Evolutionary conservation across 2,797 vertebrate genomes (phyloP).

Genomic region (Limnodromus scolopaceus): DNA sequence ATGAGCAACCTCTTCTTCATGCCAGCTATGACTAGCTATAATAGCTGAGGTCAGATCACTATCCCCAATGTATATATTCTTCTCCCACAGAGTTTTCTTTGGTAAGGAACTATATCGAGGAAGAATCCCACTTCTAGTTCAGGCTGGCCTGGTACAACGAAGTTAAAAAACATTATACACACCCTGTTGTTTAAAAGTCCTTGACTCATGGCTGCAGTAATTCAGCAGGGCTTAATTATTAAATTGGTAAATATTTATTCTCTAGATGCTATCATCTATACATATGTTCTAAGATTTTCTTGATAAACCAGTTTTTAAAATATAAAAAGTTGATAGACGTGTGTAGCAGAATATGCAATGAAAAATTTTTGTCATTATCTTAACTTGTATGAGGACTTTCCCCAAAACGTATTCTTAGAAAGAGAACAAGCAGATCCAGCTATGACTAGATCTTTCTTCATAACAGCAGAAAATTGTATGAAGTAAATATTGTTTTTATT

Average conservation of each 20-base stretch:
- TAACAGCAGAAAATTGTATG: conserved; percentile 43
- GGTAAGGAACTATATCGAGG: not conserved
- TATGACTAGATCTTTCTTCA: conserved; percentile 35
- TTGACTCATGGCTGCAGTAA: conserved; percentile 48
- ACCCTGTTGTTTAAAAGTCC: conserved; percentile 29
- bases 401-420: not conserved
- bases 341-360: not conserved
- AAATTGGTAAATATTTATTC: not conserved
- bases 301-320: not conserved
- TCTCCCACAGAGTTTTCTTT: conserved; percentile 2
- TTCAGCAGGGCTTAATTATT: not conserved
- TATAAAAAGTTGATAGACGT: not conserved
- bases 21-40: conserved; percentile 39
- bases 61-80: not conserved
- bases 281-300: not conserved
- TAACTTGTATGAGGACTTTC: not conserved
- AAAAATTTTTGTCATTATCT: not conserved
- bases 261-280: conserved; percentile 8
- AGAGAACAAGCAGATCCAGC: conserved; percentile 32
- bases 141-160: not conserved
- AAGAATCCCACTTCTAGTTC: conserved; percentile 14
- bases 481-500: conserved; percentile 64
- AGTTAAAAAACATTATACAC: not conserved
- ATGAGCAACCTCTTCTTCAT: conserved; percentile 58
- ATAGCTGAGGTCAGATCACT: conserved; percentile 44